Conservation (phyloP, 2,113 vertebrate species). For the Talpa occidentalis region DNA sequence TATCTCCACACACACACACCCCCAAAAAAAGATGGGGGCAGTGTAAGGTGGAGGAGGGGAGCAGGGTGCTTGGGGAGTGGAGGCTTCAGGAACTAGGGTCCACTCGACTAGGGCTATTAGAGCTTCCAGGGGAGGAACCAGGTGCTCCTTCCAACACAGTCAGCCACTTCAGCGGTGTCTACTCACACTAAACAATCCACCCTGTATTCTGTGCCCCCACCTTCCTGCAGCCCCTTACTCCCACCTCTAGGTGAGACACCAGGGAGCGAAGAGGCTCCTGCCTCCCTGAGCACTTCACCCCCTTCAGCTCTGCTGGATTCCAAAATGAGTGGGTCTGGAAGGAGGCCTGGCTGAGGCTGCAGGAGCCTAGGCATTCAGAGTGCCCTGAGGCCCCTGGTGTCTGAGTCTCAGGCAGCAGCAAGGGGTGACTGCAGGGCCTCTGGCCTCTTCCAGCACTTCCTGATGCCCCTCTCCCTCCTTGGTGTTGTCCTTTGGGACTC, state of each 20-base stretch:
- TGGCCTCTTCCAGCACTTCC: neutral
- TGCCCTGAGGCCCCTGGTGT: neutral
- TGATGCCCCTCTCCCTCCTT: neutral
- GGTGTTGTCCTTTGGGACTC: neutral
- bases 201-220: neutral
- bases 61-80: neutral
- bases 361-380: neutral
- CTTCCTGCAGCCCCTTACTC: neutral
- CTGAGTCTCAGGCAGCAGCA: neutral
- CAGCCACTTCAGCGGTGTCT: neutral
- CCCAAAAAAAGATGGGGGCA: neutral
- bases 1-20: neutral
- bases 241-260: neutral
- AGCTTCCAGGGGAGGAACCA: neutral
- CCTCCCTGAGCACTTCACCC: neutral
- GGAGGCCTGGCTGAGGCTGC: neutral
- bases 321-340: neutral
- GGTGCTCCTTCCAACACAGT: neutral
- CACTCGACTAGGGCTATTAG: neutral
- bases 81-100: neutral
- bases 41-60: neutral
- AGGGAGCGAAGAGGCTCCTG: neutral
- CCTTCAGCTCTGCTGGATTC: neutral
- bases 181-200: neutral
- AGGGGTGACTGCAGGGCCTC: neutral